A percentile compares a stretch with the other conserved stretches of the same genome.
Conservation (phyloP, 2,113 vertebrate genomes). For the Anguilla rostrata region DNA sequence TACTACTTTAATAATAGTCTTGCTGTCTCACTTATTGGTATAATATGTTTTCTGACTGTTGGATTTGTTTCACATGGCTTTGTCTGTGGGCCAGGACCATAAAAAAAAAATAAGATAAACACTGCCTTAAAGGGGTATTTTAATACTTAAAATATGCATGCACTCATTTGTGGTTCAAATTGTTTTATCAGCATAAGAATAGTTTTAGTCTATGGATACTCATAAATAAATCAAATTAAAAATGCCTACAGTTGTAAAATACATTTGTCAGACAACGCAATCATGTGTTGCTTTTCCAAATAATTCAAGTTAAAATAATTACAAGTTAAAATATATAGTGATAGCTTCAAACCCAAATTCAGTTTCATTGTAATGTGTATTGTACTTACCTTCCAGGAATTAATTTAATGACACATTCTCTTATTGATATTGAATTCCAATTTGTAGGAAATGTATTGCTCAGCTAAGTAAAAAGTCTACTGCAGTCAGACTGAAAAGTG, state of each 20-base stretch:
- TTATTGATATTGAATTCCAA: not conserved
- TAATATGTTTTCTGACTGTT: not conserved
- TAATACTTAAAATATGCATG: slow-evolving; percentile 6
- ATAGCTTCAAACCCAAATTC: not conserved
- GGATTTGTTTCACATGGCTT: not conserved
- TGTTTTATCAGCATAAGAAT: not conserved
- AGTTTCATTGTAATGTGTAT: not conserved
- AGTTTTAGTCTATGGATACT: not conserved
- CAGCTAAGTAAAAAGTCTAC: not conserved
- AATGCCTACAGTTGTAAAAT: not conserved
- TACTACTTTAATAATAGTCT: not conserved
- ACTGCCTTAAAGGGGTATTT: not conserved
- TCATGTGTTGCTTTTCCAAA: not conserved
- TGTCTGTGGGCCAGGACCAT: not conserved
- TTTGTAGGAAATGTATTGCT: not conserved
- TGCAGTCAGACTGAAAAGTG: not conserved
- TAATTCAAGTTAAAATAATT: not conserved
- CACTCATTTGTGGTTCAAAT: not conserved
- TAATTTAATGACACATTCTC: not conserved
- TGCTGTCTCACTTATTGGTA: slow-evolving; percentile 13
- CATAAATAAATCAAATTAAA: not conserved
- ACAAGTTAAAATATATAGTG: not conserved
- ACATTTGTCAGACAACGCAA: not conserved
- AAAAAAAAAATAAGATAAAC: not conserved
- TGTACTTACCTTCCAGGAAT: not conserved